Evolutionary conservation across 1,140 invertebrate species (phyloP), one percentile per base, ranked within the genome.

Genomic region (Dendrolimus kikuchii): DNA sequence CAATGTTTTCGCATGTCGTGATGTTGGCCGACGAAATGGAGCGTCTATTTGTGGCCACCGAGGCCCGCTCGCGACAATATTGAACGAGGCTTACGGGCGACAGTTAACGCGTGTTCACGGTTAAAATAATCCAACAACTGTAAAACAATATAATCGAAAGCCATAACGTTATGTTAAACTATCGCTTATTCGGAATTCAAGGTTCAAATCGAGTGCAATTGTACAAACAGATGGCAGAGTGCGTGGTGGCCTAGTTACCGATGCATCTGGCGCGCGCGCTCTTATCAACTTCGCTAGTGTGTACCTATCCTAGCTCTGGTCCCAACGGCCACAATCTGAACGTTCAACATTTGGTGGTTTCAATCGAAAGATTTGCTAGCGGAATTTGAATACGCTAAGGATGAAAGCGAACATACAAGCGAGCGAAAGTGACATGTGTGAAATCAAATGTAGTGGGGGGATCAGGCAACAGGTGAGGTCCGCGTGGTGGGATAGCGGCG

Each of bases 31-130:
- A 74, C 70, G 76, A 86, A 83, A 75, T 83, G 80, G 80, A 80
- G 62, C 80, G 75, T 77, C 82, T 86, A 86, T 86, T 86, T 86
- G 76, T 72, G 72, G 71, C 69, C 62, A 64, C 64, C 76, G 82
- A 83, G 80, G 80, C 80, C 79, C 79, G 81, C 59, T 52, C 67
- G 70, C 74, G 77, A 83, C 80, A 81, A 75, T 76, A 81, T 74
- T 76, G 65, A 75, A 72, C 71, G 66, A 73, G 64, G 57, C 68
- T 70, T 68, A 79, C 69, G 57, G 52, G 57, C 51, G 46, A 54
- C 57, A 51, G 57, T 64, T 64, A 64, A 62, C 57, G 40, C 49
- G 52, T 53, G 42, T 49, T 57, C 55, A 54, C 52, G 50, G 51
- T 59, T 65, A 59, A 46, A 42, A 52, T 46, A 53, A 9, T 38